Base-by-base conservation (phyloP, 2,113 vertebrate genomes). In the Albula goreensis region DNA sequence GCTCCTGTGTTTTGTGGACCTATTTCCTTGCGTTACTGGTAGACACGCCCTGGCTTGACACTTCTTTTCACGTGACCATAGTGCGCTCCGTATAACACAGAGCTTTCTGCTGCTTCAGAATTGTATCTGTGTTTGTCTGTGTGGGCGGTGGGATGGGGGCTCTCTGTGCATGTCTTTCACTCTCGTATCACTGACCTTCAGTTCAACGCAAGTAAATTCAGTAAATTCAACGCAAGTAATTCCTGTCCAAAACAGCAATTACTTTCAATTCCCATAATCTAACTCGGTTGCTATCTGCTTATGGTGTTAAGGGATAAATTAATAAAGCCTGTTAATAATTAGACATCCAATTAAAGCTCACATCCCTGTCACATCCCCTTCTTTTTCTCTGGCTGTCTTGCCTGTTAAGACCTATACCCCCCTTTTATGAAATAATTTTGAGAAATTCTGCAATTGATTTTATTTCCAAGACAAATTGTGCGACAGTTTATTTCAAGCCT, bases 61-160 rank as follows among this genome's bases (percentile, higher is more conserved):
- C 19, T 50, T 63, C 78, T 25, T 53, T n/a, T 82, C 85, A 86
- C 50, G 70, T 82, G 66, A 86, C 12, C 50, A 48, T 25, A 60
- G 50, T 70, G 49, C 17, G 50, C 48, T 82, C 80, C 60, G 56
- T 57, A 66, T 17, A 31, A 51, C 53, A 12, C 53, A 56, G 53
- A 56, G 0, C 53, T 12, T 6, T 56, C 53, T 56, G 53, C 53
- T 56, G 12, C 7, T 56, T 56, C 53, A 56, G 53, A 12, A 41
- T 41, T 41, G 31, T 41, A 41, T 41, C 31, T 41, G 31, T 41
- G 31, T 41, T 41, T 41, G 1, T 41, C 31, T 41, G 31, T 41
- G 31, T 41, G 31, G 31, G 31, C 31, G 31, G 31, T 41, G 31
- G 31, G 31, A 41, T 1, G 31, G 31, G 31, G 31, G 31, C 8